Percentiles rank a stretch among this genome's conserved stretches.
phyloP scores from a whole-genome alignment of 2,888 invertebrate genomes.

The Drosophila paranaensis region DNA sequence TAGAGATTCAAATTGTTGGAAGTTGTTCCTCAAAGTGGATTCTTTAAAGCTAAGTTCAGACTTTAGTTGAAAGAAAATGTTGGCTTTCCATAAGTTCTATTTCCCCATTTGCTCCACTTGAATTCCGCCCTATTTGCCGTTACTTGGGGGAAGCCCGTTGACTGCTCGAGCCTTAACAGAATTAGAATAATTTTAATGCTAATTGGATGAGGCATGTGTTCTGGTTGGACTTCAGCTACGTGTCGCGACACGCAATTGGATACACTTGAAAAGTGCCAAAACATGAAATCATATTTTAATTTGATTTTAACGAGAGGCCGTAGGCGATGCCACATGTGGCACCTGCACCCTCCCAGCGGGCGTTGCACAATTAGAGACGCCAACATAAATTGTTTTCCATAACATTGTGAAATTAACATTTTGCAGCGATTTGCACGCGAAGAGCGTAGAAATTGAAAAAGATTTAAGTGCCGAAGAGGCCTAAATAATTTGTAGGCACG shows the following conservation, averaged over 20 bases:
- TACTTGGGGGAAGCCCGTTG: conserved; percentile 60
- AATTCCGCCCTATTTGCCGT: background rate
- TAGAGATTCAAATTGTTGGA: background rate
- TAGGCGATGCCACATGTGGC: conserved; percentile 15
- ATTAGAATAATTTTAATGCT: conserved; percentile 59
- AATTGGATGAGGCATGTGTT: conserved; percentile 63
- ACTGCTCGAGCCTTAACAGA: conserved; percentile 58
- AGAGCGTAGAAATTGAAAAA: conserved; percentile 44
- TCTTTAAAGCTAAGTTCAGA: background rate
- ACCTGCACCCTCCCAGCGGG: conserved; percentile 5
- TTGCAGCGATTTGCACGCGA: conserved; percentile 69
- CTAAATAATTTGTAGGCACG: conserved; percentile 60
- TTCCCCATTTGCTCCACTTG: background rate
- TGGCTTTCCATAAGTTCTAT: background rate
- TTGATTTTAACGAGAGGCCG: conserved; percentile 56
- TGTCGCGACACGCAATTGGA: conserved; percentile 50
- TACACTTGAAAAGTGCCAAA: conserved; percentile 63
- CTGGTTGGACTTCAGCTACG: conserved; percentile 16
- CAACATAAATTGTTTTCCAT: conserved; percentile 43
- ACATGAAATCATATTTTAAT: conserved; percentile 75
- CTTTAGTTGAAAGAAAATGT: background rate
- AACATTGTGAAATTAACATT: conserved; percentile 60
- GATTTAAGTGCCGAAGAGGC: conserved; percentile 34
- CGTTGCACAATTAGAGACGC: conserved; percentile 61
- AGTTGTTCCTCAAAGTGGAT: background rate